A percentile compares a stretch with the other conserved stretches of the same genome.
phyloP scores from a whole-genome alignment of 2,888 invertebrate species.

The Volucella inanis region DNA sequence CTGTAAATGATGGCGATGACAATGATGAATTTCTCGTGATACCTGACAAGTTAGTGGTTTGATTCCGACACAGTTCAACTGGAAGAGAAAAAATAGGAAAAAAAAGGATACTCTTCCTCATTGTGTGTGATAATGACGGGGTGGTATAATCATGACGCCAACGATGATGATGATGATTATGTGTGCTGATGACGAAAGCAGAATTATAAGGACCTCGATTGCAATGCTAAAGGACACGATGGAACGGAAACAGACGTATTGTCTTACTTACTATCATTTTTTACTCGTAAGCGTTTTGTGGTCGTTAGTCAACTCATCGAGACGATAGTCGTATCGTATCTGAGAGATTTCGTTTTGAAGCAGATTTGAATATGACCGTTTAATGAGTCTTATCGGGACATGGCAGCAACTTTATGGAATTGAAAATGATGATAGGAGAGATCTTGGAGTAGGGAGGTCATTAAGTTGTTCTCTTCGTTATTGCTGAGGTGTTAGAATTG shows the following conservation, averaged over 20 bases:
- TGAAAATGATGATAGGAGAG: too few species aligned
- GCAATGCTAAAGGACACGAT: constrained; percentile 12
- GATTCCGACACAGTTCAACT: constrained; percentile 14
- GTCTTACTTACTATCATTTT: not conserved
- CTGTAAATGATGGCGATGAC: constrained; percentile 31
- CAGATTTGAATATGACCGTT: constrained; percentile 48
- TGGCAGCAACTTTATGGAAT: too few species aligned
- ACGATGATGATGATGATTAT: constrained; percentile 41
- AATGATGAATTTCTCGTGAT: constrained; percentile 53
- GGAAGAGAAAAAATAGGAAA: not conserved
- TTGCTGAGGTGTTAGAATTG: too few species aligned
- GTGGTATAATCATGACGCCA: constrained; percentile 19
- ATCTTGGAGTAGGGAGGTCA: too few species aligned
- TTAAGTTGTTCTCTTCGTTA: too few species aligned
- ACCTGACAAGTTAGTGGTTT: constrained; percentile 37
- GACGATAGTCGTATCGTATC: constrained; percentile 11
- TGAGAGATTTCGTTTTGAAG: constrained; percentile 13
- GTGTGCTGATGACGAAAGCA: constrained; percentile 1
- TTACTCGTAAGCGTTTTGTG: not conserved
- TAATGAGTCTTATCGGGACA: constrained; percentile 3
- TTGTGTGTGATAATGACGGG: constrained; percentile 52
- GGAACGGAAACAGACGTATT: not conserved
- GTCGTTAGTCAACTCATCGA: constrained; percentile 43
- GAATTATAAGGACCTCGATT: not conserved
- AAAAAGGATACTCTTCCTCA: constrained; percentile 22